Conservation (phyloP, 2,113 vertebrate species). For the Conger conger region DNA sequence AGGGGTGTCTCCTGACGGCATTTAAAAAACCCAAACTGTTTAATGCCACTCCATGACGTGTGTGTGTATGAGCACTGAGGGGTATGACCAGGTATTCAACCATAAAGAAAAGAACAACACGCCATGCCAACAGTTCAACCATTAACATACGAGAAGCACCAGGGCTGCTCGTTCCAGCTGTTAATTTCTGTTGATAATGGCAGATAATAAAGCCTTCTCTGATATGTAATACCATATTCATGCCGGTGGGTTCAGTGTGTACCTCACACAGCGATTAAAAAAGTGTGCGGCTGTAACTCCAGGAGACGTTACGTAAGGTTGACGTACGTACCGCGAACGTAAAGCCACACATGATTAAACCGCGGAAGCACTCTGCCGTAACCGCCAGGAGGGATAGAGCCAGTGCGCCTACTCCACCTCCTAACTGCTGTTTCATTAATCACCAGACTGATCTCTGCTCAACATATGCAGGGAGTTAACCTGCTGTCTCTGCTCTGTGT, state of each 20-base stretch:
- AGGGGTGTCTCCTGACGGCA: not conserved
- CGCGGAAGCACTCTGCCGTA: not conserved
- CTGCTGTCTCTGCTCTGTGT: too few relatives aligned
- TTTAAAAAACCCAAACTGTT: constrained; percentile 7
- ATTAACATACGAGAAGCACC: not conserved
- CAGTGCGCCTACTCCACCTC: too few relatives aligned
- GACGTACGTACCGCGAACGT: not conserved
- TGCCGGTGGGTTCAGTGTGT: not conserved
- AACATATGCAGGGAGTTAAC: too few relatives aligned
- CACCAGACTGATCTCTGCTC: too few relatives aligned
- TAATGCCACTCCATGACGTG: not conserved
- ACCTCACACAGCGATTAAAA: not conserved
- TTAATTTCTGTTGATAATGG: not conserved
- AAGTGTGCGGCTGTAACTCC: not conserved
- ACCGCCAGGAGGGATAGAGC: not conserved
- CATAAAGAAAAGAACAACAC: too few relatives aligned
- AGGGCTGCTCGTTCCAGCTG: not conserved
- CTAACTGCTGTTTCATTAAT: too few relatives aligned
- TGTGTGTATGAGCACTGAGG: too few relatives aligned
- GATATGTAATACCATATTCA: not conserved
- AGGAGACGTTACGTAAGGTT: constrained; percentile 15
- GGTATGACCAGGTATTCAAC: too few relatives aligned
- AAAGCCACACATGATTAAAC: not conserved
- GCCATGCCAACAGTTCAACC: not conserved
- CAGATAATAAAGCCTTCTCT: not conserved